A percentile compares a stretch with the other conserved stretches of the same genome.
These are phyloP conservation scores for Dicyrtoma fusca DNA, from an alignment of 2,888 invertebrate species.

Conservation along the genomic window DNA sequence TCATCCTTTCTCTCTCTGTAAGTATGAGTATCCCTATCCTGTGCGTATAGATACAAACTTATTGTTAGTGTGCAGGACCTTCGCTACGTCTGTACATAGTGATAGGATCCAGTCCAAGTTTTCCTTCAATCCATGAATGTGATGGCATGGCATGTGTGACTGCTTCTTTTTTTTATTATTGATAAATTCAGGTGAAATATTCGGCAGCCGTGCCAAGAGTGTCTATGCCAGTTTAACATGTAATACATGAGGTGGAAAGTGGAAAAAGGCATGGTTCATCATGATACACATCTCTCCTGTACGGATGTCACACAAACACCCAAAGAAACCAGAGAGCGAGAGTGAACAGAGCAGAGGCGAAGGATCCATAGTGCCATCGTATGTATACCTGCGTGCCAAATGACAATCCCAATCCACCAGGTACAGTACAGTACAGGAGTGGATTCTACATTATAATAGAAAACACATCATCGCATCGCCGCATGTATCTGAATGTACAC, in stretches of 20 bases:
- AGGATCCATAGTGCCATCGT: too few species aligned
- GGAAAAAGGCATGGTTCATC: conserved; percentile 11
- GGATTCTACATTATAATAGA: too few species aligned
- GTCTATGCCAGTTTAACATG: conserved; percentile 30
- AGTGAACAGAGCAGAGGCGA: neutral
- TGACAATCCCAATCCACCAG: neutral
- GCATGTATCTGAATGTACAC: too few species aligned
- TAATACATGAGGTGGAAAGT: conserved; percentile 33
- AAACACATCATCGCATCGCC: too few species aligned
- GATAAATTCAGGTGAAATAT: conserved; percentile 42
- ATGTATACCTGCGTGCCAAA: neutral
- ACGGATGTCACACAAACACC: too few species aligned
- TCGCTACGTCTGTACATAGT: too few species aligned
- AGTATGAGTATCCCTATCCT: too few species aligned
- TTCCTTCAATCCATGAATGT: neutral
- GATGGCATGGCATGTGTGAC: neutral
- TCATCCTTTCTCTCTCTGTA: too few species aligned
- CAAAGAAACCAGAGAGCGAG: neutral
- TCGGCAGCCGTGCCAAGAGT: conserved; percentile 37
- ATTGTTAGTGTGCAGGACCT: too few species aligned
- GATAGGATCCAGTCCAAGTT: conserved; percentile 18
- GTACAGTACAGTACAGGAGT: too few species aligned
- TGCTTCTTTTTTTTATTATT: conserved; percentile 14
- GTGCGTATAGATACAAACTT: too few species aligned
- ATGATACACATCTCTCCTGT: conserved; percentile 3